Evolutionary conservation across 2,113 vertebrate genomes (phyloP).

Genomic region (Bombycilla garrulus): DNA sequence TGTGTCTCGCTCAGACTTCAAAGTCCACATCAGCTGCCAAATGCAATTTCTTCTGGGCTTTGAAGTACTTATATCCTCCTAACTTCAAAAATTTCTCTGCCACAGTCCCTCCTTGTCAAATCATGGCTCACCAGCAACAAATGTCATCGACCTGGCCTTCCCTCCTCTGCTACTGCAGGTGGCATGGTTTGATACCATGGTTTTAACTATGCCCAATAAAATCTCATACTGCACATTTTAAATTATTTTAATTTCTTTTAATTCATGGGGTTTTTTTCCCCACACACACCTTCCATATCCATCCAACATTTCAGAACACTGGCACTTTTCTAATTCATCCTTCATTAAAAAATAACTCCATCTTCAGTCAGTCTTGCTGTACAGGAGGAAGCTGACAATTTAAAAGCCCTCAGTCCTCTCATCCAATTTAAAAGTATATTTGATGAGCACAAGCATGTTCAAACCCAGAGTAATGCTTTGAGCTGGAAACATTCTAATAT

Average conservation of each 20-base stretch:
- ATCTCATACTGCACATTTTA: background rate
- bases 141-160: background rate
- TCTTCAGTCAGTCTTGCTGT: background rate
- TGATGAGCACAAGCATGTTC: background rate
- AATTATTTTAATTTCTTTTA: background rate
- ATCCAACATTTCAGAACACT: background rate
- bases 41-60: background rate
- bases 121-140: background rate
- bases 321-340: background rate
- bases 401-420: background rate
- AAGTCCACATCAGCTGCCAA: constrained; percentile 29
- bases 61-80: background rate
- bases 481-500: background rate
- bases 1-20: background rate
- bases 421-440: background rate
- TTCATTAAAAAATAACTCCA: background rate
- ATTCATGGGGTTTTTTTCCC: background rate
- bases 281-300: background rate
- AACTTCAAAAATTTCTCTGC: background rate
- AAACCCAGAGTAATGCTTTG: background rate
- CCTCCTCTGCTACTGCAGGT: background rate
- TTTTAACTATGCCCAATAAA: background rate
- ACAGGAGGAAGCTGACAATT: background rate
- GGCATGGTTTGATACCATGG: background rate
- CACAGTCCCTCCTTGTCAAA: background rate